Conservation (phyloP, 53 echinoderm and acorn worm genomes). For the Patiria pectinifera region DNA sequence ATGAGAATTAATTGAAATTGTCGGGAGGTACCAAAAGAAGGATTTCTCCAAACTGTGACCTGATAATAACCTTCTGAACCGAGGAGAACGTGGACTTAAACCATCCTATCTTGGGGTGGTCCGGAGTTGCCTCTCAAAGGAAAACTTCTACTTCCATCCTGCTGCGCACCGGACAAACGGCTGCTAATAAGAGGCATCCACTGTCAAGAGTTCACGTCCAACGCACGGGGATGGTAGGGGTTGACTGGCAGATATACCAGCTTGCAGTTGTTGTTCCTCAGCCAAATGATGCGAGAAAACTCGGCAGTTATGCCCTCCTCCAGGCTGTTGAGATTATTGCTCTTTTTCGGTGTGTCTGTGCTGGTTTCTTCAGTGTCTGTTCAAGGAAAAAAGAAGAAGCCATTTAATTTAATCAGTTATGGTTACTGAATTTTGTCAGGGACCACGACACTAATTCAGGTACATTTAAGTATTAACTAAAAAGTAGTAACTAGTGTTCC, state of each 20-base stretch:
- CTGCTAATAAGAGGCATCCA: background rate
- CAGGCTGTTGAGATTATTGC: background rate
- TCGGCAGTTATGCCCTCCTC: background rate
- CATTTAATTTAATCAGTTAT: no score
- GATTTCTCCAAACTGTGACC: background rate
- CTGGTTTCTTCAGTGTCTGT: no score
- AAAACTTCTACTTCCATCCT: conserved; percentile 8
- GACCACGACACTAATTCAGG: no score
- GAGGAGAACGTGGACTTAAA: background rate
- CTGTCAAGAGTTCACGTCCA: background rate
- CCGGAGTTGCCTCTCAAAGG: background rate
- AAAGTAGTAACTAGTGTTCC: no score
- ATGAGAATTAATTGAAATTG: background rate
- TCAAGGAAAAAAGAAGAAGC: no score
- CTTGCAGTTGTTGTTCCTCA: background rate
- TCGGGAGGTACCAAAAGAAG: background rate
- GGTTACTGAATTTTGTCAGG: no score
- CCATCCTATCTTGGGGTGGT: background rate
- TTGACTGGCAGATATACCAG: background rate
- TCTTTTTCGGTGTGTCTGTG: background rate
- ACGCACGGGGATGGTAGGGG: background rate
- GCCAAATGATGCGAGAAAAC: background rate
- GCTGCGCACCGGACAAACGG: background rate
- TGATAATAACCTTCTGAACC: background rate
- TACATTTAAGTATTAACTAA: no score